These are phyloP conservation scores for Drosophila biarmipes DNA, from an alignment of 1,140 invertebrate genomes.

Conservation along the genomic window DNA sequence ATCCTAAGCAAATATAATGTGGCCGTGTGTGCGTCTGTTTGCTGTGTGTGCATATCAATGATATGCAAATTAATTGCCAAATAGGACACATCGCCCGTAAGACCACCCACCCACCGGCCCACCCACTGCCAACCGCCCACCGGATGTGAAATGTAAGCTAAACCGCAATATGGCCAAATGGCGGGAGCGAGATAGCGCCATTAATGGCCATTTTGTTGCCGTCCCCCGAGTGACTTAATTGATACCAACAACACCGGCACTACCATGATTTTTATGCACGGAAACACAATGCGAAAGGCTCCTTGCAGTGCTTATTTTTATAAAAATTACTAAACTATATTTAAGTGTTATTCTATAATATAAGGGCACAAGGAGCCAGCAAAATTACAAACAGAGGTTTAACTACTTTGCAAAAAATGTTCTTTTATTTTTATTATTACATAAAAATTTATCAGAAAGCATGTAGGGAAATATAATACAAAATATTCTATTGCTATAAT, in stretches of 20 bases:
- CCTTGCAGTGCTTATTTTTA: too few relatives aligned
- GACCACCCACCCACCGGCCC: conserved; percentile 8
- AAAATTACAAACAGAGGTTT: too few relatives aligned
- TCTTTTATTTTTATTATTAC: too few relatives aligned
- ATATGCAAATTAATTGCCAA: conserved; percentile 82
- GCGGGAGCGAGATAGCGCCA: conserved; percentile 15
- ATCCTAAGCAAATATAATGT: conserved; percentile 77
- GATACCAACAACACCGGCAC: conserved; percentile 41
- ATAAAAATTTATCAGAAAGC: too few relatives aligned
- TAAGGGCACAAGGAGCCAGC: too few relatives aligned
- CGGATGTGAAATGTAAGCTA: conserved; percentile 65
- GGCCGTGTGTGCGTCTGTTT: conserved; percentile 1
- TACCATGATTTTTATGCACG: conserved; percentile 15
- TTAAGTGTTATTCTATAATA: too few relatives aligned
- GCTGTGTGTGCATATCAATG: conserved; percentile 75
- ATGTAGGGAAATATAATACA: too few relatives aligned
- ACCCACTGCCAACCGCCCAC: background rate
- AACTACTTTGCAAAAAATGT: too few relatives aligned
- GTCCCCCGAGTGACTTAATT: conserved; percentile 62
- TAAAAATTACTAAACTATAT: too few relatives aligned
- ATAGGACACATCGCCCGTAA: conserved; percentile 18
- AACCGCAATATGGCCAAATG: conserved; percentile 57
- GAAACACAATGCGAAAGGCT: too few relatives aligned
- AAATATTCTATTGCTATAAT: too few relatives aligned
- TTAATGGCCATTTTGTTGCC: conserved; percentile 49